phyloP scores from a whole-genome alignment of 2,888 invertebrate species.

The Apeira syringaria region DNA sequence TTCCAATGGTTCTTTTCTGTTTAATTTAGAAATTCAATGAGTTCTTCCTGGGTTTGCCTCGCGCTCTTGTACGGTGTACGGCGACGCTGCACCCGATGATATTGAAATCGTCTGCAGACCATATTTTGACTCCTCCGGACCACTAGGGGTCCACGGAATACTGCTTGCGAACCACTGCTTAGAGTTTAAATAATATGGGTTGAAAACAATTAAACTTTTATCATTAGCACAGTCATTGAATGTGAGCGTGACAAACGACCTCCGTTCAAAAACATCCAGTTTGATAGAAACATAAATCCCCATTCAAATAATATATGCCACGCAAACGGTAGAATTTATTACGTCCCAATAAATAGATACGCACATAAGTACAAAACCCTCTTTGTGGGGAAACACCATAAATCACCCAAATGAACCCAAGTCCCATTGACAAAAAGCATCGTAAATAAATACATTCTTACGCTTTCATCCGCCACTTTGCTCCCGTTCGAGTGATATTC shows the following conservation, averaged over 20 bases:
- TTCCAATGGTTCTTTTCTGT: no score
- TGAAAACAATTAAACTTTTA: no score
- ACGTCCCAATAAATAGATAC: slow-evolving; percentile 61
- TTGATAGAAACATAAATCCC: slow-evolving; percentile 38
- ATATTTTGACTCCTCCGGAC: no score
- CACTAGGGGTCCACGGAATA: no score
- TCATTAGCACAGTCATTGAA: no score
- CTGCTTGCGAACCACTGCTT: no score
- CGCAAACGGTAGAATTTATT: slow-evolving; percentile 64
- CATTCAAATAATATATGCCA: slow-evolving; percentile 22
- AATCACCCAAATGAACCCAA: slow-evolving; percentile 69
- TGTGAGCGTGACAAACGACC: slow-evolving; percentile 16
- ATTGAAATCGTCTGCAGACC: no score
- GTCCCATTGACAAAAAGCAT: slow-evolving; percentile 68
- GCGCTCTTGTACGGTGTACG: no score
- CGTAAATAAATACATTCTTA: slow-evolving; percentile 67
- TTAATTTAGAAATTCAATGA: no score
- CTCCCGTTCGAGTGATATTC: slow-evolving; percentile 47
- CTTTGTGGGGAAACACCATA: slow-evolving; percentile 65
- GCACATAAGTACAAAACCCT: slow-evolving; percentile 51
- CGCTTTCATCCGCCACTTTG: slow-evolving; percentile 43
- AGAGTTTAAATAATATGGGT: no score
- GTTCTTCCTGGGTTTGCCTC: no score
- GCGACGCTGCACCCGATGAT: no score
- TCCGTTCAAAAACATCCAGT: slow-evolving; percentile 15